Percentiles rank a stretch among this genome's conserved stretches.
These are phyloP conservation scores for Rapana venosa DNA, from an alignment of 2,888 invertebrate species.

Conservation along the genomic window DNA sequence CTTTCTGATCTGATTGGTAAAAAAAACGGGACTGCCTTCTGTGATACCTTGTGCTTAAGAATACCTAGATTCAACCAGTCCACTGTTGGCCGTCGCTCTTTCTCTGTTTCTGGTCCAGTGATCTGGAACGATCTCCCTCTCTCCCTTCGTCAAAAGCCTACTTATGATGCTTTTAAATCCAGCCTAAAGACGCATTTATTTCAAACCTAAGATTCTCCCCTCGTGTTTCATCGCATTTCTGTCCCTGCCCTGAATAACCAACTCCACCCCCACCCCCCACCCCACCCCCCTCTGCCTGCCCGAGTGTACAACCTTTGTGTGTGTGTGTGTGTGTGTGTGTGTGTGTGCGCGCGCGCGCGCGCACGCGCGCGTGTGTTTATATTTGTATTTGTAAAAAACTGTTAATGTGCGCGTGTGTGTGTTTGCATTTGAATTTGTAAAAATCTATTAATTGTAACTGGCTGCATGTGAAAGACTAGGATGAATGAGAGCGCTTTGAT, in stretches of 20 bases:
- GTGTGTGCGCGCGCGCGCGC: constrained; percentile 20
- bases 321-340: constrained; percentile 31
- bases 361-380: constrained; percentile 7
- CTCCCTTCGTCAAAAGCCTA: too few relatives aligned
- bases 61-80: too few relatives aligned
- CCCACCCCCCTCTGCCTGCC: background rate
- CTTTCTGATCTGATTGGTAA: too few relatives aligned
- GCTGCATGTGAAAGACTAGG: too few relatives aligned
- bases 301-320: constrained; percentile 23
- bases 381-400: background rate
- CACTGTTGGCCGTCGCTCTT: too few relatives aligned
- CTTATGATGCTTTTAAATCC: too few relatives aligned
- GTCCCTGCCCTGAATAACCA: background rate
- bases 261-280: background rate
- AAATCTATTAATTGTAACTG: too few relatives aligned
- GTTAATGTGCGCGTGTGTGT: constrained; percentile 3
- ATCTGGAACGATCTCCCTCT: too few relatives aligned
- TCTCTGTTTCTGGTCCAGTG: too few relatives aligned
- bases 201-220: background rate
- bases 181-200: background rate
- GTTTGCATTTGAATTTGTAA: background rate
- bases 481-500: background rate
- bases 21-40: too few relatives aligned
- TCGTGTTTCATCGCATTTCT: background rate
- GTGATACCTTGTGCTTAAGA: too few relatives aligned